A percentile compares a stretch with the other conserved stretches of the same genome.
phyloP scores from a whole-genome alignment of 2,797 vertebrate species.

The Heteromormyrus szaboi region DNA sequence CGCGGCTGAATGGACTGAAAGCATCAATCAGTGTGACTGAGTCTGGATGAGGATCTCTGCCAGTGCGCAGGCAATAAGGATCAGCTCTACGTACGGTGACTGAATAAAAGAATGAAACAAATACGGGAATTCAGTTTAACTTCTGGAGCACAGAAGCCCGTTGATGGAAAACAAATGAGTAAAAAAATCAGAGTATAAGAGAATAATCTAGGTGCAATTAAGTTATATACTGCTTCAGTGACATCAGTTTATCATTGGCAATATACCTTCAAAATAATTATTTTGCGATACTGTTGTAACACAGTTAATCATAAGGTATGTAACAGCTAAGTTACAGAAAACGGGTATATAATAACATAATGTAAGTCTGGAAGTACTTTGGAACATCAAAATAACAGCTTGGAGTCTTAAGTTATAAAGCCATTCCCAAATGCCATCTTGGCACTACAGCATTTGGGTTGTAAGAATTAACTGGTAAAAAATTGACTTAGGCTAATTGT shows the following conservation, averaged over 20 bases:
- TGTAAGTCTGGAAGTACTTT: neutral
- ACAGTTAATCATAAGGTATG: neutral
- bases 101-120: neutral
- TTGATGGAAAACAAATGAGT: neutral
- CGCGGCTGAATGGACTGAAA: neutral
- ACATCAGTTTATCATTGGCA: neutral
- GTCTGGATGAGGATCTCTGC: slow-evolving; percentile 9
- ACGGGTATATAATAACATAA: neutral
- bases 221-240: neutral
- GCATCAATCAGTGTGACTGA: slow-evolving; percentile 9
- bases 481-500: neutral
- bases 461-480: neutral
- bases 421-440: neutral
- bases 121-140: neutral
- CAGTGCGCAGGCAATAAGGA: neutral
- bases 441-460: neutral
- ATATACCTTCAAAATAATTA: neutral
- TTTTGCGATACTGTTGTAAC: neutral
- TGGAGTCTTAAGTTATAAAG: neutral
- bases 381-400: neutral
- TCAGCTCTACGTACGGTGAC: neutral
- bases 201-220: neutral
- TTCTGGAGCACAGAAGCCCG: neutral
- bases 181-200: neutral
- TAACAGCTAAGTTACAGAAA: neutral